Evolutionary conservation across 2,888 invertebrate species (phyloP).

Genomic region (Octonoba sinensis): DNA sequence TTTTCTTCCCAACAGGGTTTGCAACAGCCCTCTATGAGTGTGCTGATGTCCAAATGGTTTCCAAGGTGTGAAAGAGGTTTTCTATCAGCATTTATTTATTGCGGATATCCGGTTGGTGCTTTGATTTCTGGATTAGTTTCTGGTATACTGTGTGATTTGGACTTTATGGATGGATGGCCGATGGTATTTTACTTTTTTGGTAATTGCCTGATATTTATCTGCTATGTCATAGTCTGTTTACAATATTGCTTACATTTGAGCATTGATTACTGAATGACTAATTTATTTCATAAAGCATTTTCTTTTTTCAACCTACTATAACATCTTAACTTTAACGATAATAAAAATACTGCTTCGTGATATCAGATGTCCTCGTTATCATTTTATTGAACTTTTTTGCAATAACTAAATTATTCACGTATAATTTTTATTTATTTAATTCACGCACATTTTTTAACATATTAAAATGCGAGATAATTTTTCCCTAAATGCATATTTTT

Average conservation of each 20-base stretch:
- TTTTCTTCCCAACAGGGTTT: conserved; percentile 32
- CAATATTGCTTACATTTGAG: background rate
- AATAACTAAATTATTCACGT: no score
- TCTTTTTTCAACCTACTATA: no score
- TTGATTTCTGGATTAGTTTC: conserved; percentile 40
- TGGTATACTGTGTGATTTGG: conserved; percentile 43
- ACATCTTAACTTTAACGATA: no score
- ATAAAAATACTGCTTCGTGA: no score
- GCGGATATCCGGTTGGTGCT: conserved; percentile 54
- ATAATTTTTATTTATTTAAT: no score
- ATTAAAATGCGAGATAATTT: no score
- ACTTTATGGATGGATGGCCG: conserved; percentile 54
- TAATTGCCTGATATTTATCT: conserved; percentile 14
- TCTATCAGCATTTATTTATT: conserved; percentile 39
- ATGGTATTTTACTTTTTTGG: conserved; percentile 59
- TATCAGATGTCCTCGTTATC: no score
- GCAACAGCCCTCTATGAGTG: conserved; percentile 41
- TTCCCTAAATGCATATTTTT: no score
- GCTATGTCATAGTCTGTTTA: background rate
- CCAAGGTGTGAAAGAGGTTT: conserved; percentile 49
- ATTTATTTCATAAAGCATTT: background rate
- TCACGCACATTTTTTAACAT: no score
- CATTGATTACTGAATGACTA: no score
- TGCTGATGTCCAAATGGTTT: conserved; percentile 57
- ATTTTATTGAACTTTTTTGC: no score